These are phyloP conservation scores for Crambe crambe DNA, from an alignment of 37 sponge, comb jelly and placozoan species.

Conservation along the genomic window DNA sequence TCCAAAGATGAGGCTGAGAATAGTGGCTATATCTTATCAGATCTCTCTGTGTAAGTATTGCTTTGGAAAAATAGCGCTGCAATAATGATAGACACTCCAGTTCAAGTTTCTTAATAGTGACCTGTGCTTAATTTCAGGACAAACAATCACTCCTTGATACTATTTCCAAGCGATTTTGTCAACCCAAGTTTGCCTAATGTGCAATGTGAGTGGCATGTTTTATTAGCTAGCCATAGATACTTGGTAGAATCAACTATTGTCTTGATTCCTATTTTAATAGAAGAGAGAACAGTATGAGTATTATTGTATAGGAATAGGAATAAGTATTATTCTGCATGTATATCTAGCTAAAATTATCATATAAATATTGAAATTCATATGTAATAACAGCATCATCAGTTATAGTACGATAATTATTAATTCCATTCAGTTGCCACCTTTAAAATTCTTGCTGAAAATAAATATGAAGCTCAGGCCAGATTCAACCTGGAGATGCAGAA, in stretches of 20 bases:
- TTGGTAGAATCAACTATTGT: no score
- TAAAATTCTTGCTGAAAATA: constrained; percentile 16
- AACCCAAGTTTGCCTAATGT: constrained; percentile 19
- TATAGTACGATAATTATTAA: neutral
- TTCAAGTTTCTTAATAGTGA: no score
- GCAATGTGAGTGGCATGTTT: constrained; percentile 7
- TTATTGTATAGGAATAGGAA: no score
- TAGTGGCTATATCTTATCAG: constrained; percentile 40
- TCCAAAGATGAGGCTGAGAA: neutral
- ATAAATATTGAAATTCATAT: no score
- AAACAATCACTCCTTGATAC: neutral
- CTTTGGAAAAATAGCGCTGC: neutral
- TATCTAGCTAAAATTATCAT: no score
- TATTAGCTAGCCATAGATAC: no score
- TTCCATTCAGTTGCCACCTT: constrained; percentile 20
- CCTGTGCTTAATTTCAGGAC: neutral
- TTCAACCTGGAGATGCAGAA: neutral
- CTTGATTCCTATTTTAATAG: no score
- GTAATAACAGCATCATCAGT: neutral
- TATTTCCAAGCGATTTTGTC: neutral
- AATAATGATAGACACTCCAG: no score
- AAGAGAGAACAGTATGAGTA: no score
- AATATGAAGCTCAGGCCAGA: constrained; percentile 27
- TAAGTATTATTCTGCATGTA: no score
- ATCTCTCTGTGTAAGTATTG: constrained; percentile 30